Evolutionary conservation across 2,888 invertebrate genomes (phyloP).

Genomic region (Drosophila yooni): DNA sequence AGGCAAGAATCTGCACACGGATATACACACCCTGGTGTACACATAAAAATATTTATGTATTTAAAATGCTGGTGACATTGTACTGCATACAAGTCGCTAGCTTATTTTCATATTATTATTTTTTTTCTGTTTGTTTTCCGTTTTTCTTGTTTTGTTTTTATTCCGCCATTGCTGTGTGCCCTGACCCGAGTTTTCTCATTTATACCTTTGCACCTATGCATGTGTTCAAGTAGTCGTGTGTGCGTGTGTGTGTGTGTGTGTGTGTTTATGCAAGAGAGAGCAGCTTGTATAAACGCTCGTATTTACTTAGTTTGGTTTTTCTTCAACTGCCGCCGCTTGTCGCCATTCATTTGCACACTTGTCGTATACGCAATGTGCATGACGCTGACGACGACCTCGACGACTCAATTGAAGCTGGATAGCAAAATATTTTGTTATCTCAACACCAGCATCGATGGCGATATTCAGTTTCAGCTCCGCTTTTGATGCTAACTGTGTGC

Average conservation of each 20-base stretch:
- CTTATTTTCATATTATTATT: slow-evolving; percentile 28
- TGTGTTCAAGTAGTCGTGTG: slow-evolving; percentile 16
- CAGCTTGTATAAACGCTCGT: slow-evolving; percentile 23
- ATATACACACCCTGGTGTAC: slow-evolving; percentile 23
- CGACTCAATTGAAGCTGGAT: slow-evolving; percentile 58
- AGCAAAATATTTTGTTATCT: slow-evolving; percentile 76
- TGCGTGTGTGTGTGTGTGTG: not conserved
- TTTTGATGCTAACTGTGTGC: slow-evolving; percentile 22
- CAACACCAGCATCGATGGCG: slow-evolving; percentile 65
- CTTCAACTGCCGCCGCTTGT: slow-evolving; percentile 27
- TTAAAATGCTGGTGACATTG: slow-evolving; percentile 61
- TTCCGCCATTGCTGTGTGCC: slow-evolving; percentile 34
- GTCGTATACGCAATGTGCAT: slow-evolving; percentile 62
- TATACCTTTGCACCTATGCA: slow-evolving; percentile 25
- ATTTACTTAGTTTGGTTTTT: slow-evolving; percentile 37
- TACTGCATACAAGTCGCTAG: slow-evolving; percentile 44
- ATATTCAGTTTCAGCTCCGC: slow-evolving; percentile 55
- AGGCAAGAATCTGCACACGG: slow-evolving; percentile 44
- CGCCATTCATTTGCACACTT: slow-evolving; percentile 32
- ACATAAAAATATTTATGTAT: slow-evolving; percentile 27
- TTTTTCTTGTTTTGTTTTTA: slow-evolving; percentile 29
- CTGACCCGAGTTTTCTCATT: slow-evolving; percentile 39
- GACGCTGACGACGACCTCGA: slow-evolving; percentile 21
- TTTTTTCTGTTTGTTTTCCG: slow-evolving; percentile 45
- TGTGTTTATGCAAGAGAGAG: slow-evolving; percentile 6